Evolutionary conservation across 2,888 invertebrate genomes (phyloP).

Genomic region (Acleris emargana): DNA sequence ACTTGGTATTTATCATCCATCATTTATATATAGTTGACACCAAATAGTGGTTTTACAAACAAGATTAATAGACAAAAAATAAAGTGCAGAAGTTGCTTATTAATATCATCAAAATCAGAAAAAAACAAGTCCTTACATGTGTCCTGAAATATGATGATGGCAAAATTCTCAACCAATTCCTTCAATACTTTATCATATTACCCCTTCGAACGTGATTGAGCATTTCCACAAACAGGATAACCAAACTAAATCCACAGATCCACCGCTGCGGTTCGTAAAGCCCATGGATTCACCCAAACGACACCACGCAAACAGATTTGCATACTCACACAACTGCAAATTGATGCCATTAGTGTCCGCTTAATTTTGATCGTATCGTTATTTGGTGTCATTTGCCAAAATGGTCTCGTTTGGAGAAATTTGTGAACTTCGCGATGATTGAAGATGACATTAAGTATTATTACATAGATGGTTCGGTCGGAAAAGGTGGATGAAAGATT

Average conservation of each 20-base stretch:
- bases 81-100: no score
- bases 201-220: not conserved
- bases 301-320: conserved; percentile 18
- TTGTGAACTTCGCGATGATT: conserved; percentile 2
- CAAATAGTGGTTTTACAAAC: no score
- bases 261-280: conserved; percentile 4
- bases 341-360: conserved; percentile 19
- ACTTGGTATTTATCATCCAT: no score
- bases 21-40: no score
- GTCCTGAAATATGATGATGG: no score
- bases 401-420: conserved; percentile 16
- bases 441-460: not conserved
- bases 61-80: no score
- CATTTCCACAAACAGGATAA: not conserved
- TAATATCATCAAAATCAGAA: no score
- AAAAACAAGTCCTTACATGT: no score
- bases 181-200: no score
- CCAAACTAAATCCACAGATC: not conserved
- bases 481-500: no score
- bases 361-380: conserved; percentile 23
- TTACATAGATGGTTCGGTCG: not conserved
- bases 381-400: conserved; percentile 18
- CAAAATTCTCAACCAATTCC: no score
- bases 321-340: conserved; percentile 14
- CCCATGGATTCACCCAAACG: conserved; percentile 11